Conservation (phyloP, 2,113 vertebrate genomes). For the Egretta garzetta region DNA sequence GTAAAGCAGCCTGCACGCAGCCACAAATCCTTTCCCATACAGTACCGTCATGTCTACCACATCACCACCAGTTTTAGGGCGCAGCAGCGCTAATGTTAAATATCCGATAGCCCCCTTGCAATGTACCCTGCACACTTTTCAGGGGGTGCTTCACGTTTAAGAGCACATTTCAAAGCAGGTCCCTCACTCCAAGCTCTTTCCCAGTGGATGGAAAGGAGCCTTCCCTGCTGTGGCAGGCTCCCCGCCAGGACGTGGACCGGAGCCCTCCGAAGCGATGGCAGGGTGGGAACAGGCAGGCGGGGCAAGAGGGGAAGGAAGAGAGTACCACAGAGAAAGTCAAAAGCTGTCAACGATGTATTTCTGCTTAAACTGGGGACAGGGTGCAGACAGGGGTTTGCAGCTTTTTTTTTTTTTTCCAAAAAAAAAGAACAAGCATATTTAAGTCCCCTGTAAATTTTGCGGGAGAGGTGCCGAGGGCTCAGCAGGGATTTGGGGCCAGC, state of each 20-base stretch:
- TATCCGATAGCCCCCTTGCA: background rate
- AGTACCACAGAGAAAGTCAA: background rate
- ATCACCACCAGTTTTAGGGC: background rate
- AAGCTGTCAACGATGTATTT: background rate
- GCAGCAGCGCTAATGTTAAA: background rate
- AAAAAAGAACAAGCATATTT: background rate
- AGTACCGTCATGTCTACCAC: background rate
- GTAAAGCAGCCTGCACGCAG: background rate
- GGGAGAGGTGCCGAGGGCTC: background rate
- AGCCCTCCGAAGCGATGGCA: background rate
- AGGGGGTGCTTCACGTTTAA: background rate
- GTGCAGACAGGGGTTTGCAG: background rate
- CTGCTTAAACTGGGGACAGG: background rate
- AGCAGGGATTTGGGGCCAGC: background rate
- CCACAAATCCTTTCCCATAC: background rate
- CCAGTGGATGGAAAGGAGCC: background rate
- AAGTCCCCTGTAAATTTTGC: background rate
- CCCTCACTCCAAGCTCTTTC: background rate
- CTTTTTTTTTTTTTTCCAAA: background rate
- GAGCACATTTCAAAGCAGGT: background rate
- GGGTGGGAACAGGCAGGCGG: background rate
- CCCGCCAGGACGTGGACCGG: fast-evolving
- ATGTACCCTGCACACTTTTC: background rate
- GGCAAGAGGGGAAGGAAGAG: background rate
- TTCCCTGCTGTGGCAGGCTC: background rate